Evolutionary conservation across 2,888 invertebrate genomes (phyloP).

Genomic region (Melipona bicolor): DNA sequence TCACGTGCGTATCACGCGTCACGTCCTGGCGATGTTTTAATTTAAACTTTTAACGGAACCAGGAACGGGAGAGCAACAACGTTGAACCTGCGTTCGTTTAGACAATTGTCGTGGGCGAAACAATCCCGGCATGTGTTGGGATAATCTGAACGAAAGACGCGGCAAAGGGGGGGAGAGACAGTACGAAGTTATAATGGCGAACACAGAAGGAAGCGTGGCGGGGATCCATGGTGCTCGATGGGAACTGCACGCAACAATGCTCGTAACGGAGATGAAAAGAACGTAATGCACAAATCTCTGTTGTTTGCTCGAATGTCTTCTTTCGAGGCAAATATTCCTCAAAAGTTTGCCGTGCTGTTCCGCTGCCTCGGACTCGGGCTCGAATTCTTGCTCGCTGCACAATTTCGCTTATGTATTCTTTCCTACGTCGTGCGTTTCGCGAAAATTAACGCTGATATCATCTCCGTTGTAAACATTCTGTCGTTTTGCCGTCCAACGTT

Average conservation of each 20-base stretch:
- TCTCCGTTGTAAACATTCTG: background rate
- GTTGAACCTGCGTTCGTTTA: slow-evolving; percentile 1
- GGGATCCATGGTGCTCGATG: background rate
- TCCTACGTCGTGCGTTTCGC: too few species aligned
- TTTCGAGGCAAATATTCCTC: background rate
- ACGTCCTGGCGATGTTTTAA: slow-evolving; percentile 26
- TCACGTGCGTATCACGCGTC: background rate
- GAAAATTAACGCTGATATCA: too few species aligned
- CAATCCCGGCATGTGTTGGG: slow-evolving; percentile 1
- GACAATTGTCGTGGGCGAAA: background rate
- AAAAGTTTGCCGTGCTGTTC: slow-evolving; percentile 1
- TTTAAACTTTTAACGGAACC: background rate
- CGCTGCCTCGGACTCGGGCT: background rate
- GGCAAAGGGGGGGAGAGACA: background rate
- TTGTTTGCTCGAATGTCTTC: slow-evolving; percentile 18
- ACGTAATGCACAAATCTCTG: slow-evolving; percentile 14
- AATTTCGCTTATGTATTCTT: background rate
- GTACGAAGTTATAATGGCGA: slow-evolving; percentile 15
- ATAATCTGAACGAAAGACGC: slow-evolving; percentile 24
- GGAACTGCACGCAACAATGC: background rate
- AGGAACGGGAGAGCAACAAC: background rate
- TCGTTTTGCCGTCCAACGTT: background rate
- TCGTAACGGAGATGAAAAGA: slow-evolving; percentile 3
- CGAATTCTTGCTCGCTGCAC: background rate
- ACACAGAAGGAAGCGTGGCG: slow-evolving; percentile 13